These are phyloP conservation scores for Nautilus pompilius DNA, from an alignment of 1,140 invertebrate species.

Conservation along the genomic window DNA sequence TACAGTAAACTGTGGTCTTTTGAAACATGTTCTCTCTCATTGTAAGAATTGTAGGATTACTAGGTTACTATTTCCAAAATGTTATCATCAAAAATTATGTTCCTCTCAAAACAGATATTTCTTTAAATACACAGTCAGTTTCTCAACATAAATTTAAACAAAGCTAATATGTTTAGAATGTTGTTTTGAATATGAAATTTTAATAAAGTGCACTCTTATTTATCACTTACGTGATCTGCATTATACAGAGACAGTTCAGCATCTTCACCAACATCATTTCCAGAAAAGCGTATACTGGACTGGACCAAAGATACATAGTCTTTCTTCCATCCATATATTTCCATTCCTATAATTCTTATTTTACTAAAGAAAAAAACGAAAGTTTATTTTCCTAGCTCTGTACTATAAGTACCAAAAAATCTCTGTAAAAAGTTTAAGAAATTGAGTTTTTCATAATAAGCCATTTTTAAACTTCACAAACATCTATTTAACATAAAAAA, in stretches of 20 bases:
- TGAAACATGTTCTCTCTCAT: no score
- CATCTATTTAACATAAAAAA: not conserved
- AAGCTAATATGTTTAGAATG: not conserved
- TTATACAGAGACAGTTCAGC: conserved; percentile 59
- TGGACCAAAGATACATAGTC: conserved; percentile 61
- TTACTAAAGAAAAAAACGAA: conserved; percentile 33
- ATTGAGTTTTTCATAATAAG: not conserved
- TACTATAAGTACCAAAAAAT: no score
- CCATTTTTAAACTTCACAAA: not conserved
- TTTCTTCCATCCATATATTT: conserved; percentile 58
- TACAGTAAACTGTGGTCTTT: no score
- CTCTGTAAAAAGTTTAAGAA: not conserved
- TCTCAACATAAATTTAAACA: no score
- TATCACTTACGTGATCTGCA: conserved; percentile 54
- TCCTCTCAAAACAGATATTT: no score
- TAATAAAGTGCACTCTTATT: not conserved
- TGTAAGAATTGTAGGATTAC: no score
- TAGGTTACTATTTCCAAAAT: no score
- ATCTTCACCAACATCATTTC: conserved; percentile 53
- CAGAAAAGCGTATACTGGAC: conserved; percentile 57
- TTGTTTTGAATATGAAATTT: not conserved
- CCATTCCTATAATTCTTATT: conserved; percentile 42
- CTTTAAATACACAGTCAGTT: no score
- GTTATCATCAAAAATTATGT: no score
- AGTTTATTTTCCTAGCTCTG: not conserved